Percentiles rank a stretch among this genome's conserved stretches.
phyloP scores from a whole-genome alignment of 2,797 vertebrate genomes.

The Geotrypetes seraphini region DNA sequence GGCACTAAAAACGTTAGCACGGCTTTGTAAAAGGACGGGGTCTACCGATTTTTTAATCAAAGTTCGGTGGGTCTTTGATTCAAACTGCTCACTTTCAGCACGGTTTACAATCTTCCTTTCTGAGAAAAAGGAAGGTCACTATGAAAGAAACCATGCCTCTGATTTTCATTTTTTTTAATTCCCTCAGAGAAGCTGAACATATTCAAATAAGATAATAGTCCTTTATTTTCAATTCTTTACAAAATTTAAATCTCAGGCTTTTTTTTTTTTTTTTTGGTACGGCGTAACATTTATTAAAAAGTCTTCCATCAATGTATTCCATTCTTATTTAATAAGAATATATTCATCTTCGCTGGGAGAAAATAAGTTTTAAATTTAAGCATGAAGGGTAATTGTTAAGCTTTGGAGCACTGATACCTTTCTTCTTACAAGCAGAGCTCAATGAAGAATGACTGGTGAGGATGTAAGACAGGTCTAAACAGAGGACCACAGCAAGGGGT shows the following conservation, averaged over 20 bases:
- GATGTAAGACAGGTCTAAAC: neutral
- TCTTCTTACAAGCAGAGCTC: too few species aligned
- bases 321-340: constrained; percentile 5
- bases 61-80: constrained; percentile 44
- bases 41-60: too few species aligned
- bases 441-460: too few species aligned
- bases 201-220: too few species aligned
- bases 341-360: constrained; percentile 8
- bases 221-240: too few species aligned
- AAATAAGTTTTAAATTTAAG: constrained; percentile 10
- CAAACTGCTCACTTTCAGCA: constrained; percentile 57
- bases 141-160: constrained; percentile 33
- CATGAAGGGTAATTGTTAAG: constrained; percentile 16
- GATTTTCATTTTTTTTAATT: constrained; percentile 15
- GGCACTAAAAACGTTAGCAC: too few species aligned
- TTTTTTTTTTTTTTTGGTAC: too few species aligned
- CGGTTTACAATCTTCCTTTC: constrained; percentile 49
- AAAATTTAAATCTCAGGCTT: too few species aligned
- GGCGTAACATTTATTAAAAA: neutral
- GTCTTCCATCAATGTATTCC: constrained; percentile 1
- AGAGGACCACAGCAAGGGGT: neutral
- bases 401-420: too few species aligned
- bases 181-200: neutral
- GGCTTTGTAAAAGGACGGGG: too few species aligned
- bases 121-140: constrained; percentile 37